phyloP scores from a whole-genome alignment of 2,797 vertebrate species.

The Liasis olivaceus region DNA sequence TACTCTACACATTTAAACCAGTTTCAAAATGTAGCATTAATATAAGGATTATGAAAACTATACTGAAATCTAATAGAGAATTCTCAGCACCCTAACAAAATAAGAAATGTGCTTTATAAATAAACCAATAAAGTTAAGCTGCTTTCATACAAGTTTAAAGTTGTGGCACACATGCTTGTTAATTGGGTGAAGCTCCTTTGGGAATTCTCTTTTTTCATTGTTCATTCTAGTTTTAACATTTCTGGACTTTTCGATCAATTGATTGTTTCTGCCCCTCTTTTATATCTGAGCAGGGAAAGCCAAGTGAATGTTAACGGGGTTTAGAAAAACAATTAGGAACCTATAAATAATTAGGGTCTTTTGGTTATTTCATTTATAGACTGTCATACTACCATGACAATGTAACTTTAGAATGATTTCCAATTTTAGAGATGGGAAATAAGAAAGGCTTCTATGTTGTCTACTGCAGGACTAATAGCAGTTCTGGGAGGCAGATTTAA shows the following conservation, averaged over 20 bases:
- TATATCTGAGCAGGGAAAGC: background rate
- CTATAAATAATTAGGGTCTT: background rate
- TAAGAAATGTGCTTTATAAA: background rate
- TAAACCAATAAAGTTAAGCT: background rate
- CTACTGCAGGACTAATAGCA: background rate
- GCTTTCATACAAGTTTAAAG: background rate
- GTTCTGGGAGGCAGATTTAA: background rate
- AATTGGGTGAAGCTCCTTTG: background rate
- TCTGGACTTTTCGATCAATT: background rate
- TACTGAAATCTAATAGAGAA: background rate
- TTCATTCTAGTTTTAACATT: background rate
- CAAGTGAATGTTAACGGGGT: background rate
- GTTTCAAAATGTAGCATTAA: background rate
- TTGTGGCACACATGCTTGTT: background rate
- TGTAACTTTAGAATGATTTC: background rate
- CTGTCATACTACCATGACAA: background rate
- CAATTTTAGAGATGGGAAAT: background rate
- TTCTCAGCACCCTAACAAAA: background rate
- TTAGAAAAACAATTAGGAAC: background rate
- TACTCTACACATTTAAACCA: background rate
- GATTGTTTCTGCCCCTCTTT: background rate
- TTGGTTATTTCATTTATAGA: conserved; percentile 18
- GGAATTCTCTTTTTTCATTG: background rate
- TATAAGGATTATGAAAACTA: background rate
- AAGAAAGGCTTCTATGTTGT: background rate